Base-by-base conservation (phyloP, 1,140 invertebrate species). In the Pentalonia nigronervosa region DNA sequence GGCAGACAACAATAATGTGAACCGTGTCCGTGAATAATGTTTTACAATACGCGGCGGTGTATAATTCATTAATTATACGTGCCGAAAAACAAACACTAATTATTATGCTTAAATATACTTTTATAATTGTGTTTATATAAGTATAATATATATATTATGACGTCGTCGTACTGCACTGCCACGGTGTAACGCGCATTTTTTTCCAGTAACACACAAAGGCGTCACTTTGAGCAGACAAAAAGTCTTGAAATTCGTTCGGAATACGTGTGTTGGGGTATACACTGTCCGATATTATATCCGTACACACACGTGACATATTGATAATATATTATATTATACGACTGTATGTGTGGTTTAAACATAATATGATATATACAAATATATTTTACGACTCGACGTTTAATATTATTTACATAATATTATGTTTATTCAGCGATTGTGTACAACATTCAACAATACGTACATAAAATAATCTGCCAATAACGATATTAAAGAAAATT, bases 51-150 rank as follows among this genome's bases (percentile, higher is more conserved):
- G n/a, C n/a, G 30, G n/a, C n/a, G 30, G 14, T 76, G 60, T 84
- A 84, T 84, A 84, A 84, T 84, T 84, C 36, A 84, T 41, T 84
- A 84, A 84, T 84, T 84, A 84, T 25, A 84, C 83, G 83, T 36
- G 36, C 45, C 36, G 83, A 45, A 84, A 84, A 41, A 84, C 41
- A 84, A 41, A 84, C 83, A 84, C 83, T 41, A 83, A 76, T 76
- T 76, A n/a, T 76, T n/a, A 76, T 76, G 60, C 60, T n/a, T n/a
- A 76, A 14, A 76, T 76, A 76, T n/a, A n/a, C 60, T 76, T 76
- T 76, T 76, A 76, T n/a, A 76, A 76, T 76, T n/a, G 60, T 76
- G 11, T 76, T 76, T 76, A 20, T 17, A 67, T 67, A 67, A n/a
- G n/a, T 17, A n/a, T 17, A 30, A 67, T n/a, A 30, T 67, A 3